A percentile compares a stretch with the other conserved stretches of the same genome.
phyloP scores from a whole-genome alignment of 2,888 invertebrate species.

The Agrotis ipsilon region DNA sequence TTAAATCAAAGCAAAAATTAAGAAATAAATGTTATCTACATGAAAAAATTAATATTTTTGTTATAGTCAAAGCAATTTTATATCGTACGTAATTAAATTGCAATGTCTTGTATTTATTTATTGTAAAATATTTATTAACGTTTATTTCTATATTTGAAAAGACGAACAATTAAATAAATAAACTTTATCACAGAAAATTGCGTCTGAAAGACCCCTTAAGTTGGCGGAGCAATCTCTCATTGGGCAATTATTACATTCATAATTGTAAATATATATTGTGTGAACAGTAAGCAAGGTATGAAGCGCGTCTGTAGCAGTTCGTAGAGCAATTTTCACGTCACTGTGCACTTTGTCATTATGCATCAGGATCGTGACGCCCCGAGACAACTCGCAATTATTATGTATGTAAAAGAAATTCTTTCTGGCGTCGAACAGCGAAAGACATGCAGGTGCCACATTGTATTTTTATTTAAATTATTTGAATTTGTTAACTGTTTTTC shows the following conservation, averaged over 20 bases:
- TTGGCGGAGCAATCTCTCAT: constrained; percentile 39
- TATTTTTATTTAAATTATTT: constrained; percentile 1
- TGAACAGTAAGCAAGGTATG: constrained; percentile 57
- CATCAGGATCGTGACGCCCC: constrained; percentile 91
- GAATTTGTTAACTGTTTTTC: not conserved
- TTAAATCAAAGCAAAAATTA: not conserved
- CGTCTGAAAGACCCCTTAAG: constrained; percentile 39
- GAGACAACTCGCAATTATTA: constrained; percentile 90
- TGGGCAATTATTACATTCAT: constrained; percentile 68
- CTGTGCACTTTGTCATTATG: constrained; percentile 90
- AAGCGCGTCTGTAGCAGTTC: constrained; percentile 70
- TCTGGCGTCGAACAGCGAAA: constrained; percentile 80
- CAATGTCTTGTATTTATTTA: not conserved
- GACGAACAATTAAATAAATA: constrained; percentile 15
- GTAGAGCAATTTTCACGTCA: constrained; percentile 90
- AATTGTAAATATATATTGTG: constrained; percentile 64
- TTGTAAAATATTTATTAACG: not conserved
- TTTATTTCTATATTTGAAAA: too few species aligned
- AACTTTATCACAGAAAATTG: constrained; percentile 26
- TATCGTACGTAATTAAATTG: not conserved
- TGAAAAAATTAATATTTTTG: not conserved
- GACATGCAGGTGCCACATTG: constrained; percentile 70
- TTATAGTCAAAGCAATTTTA: not conserved
- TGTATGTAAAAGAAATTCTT: constrained; percentile 91
- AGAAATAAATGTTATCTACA: not conserved